Base-by-base conservation (phyloP, 2,113 vertebrate genomes). In the Prionailurus bengalensis region DNA sequence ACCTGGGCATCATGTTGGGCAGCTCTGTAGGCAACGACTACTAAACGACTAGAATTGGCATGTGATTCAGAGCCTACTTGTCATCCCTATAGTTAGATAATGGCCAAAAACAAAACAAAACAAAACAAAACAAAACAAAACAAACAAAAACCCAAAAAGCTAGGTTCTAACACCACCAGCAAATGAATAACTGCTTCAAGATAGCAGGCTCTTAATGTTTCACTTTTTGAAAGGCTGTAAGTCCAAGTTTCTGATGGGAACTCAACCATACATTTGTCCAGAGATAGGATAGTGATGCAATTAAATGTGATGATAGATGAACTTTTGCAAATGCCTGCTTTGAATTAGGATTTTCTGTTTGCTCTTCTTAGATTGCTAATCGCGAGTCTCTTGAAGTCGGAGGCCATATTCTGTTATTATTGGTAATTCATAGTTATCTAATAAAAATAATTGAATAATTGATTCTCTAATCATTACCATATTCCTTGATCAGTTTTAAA, bases 311-410 rank as follows among this genome's bases (percentile, higher is more conserved):
- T 80, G 7, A 70, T 53, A 29, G 15, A 48, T 39, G 31, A 86
- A 74, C 2, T 31, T 9, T 83, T 79, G 5, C 3, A 68, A 92
- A 42, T 45, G 39, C 90, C 29, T 85, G 27, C 4, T 39, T 68
- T 93, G 39, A 39, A 86, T 61, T 76, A 76, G 11, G 79, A 48
- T 29, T 13, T 82, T 82, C 65, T 85, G 53, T 85, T 85, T 73
- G 13, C 27, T 81, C 25, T 81, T 31, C 25, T 80, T 68, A n/a
- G 11, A 53, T 86, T 51, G 33, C 9, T 81, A 66, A 82, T 71
- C 86, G 5, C 27, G 68, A 87, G 81, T 81, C 16, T 91, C 48
- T 74, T 94, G 68, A 86, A 96, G 33, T 55, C 17, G 21, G 36
- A 91, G 14, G 21, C 5, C 19, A 48, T 1, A 10, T n/a, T 73